Conservation (phyloP, 2,113 vertebrate genomes). For the Anguilla japonica region DNA sequence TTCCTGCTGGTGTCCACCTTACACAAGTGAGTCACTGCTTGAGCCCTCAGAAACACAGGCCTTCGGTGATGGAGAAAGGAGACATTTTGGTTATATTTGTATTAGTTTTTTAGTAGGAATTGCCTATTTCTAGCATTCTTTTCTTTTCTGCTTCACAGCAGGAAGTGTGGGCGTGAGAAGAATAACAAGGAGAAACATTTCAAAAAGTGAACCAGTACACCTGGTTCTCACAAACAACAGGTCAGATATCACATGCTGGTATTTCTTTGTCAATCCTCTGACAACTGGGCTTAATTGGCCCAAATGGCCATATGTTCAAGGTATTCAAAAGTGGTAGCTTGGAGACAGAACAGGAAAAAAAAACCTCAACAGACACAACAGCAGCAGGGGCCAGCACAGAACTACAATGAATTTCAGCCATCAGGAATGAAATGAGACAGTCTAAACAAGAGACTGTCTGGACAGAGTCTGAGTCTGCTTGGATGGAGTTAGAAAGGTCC, state of each 20-base stretch:
- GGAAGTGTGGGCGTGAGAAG: neutral
- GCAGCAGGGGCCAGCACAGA: neutral
- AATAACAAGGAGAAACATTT: neutral
- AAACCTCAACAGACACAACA: neutral
- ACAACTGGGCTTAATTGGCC: neutral
- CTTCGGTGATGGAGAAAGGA: no score
- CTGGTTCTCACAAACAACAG: neutral
- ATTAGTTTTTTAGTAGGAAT: neutral
- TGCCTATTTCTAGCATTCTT: neutral
- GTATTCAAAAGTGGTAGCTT: neutral
- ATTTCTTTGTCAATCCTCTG: neutral
- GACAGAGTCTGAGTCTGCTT: neutral
- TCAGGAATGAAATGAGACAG: neutral
- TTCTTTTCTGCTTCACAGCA: neutral
- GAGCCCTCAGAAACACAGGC: neutral
- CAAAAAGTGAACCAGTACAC: neutral
- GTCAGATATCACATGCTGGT: neutral
- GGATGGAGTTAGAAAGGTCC: neutral
- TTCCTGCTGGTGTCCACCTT: neutral
- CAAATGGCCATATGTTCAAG: neutral
- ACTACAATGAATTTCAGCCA: conserved; percentile 2
- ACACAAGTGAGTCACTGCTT: neutral
- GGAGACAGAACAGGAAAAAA: neutral
- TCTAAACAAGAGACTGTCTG: neutral
- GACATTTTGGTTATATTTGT: no score